Conservation (phyloP, 2,113 vertebrate genomes). For the Chaetodon trifascialis region DNA sequence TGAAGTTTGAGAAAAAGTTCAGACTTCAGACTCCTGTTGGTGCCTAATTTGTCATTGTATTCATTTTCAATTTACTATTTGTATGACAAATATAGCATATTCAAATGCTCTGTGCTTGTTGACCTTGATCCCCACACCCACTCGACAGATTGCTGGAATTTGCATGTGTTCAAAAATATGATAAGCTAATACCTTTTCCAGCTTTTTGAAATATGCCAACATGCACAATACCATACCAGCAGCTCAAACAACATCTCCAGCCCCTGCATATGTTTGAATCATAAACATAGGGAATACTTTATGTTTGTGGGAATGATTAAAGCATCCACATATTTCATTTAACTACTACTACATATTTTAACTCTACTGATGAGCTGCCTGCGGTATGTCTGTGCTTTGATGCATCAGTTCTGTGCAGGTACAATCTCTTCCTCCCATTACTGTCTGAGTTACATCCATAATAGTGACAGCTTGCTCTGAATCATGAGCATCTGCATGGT, state of each 20-base stretch:
- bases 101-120: neutral
- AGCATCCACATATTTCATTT: conserved; percentile 6
- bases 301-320: conserved; percentile 2
- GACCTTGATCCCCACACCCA: neutral
- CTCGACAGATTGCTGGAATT: neutral
- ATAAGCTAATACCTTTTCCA: no score
- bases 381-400: conserved; percentile 12
- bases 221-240: neutral
- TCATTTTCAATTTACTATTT: neutral
- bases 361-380: conserved; percentile 1
- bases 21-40: neutral
- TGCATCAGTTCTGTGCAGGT: conserved; percentile 15
- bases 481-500: neutral
- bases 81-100: neutral
- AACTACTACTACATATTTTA: no score
- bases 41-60: neutral
- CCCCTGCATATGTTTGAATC: conserved; percentile 1
- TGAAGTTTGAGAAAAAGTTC: neutral
- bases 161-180: neutral
- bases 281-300: neutral
- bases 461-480: neutral
- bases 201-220: neutral
- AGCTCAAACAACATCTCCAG: neutral
- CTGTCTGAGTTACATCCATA: conserved; percentile 19
- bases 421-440: conserved; percentile 8